phyloP scores from a whole-genome alignment of 2,113 vertebrate species.

The Amphiprion percula region DNA sequence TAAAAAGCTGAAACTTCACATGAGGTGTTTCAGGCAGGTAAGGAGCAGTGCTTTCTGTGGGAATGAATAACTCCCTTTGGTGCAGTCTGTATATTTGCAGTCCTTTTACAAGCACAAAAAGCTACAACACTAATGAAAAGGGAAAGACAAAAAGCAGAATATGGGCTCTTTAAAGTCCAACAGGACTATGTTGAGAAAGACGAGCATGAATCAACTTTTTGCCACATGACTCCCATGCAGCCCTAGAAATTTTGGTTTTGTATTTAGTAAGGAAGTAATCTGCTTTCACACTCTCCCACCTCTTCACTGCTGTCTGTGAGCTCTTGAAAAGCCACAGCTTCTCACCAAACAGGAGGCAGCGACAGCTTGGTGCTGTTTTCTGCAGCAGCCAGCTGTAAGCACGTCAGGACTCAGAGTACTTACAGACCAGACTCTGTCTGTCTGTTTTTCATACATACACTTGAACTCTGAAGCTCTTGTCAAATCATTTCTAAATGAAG shows the following conservation, averaged over 20 bases:
- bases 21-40: too few relatives aligned
- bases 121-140: too few relatives aligned
- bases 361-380: constrained; percentile 43
- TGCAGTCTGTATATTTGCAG: too few relatives aligned
- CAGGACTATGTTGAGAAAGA: too few relatives aligned
- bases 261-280: constrained; percentile 9
- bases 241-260: neutral
- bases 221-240: neutral
- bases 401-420: constrained; percentile 17
- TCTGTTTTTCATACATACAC: constrained; percentile 8
- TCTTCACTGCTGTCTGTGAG: neutral
- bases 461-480: constrained; percentile 9
- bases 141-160: too few relatives aligned
- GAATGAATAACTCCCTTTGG: too few relatives aligned
- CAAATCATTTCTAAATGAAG: constrained; percentile 1
- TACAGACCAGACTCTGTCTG: constrained; percentile 17
- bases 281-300: neutral
- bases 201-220: too few relatives aligned
- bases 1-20: too few relatives aligned
- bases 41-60: too few relatives aligned
- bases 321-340: constrained; percentile 23
- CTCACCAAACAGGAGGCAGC: constrained; percentile 41
- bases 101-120: too few relatives aligned
- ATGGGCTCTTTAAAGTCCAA: too few relatives aligned
- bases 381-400: constrained; percentile 19